Evolutionary conservation across 2,113 vertebrate genomes (phyloP).

Genomic region (Oreocharis arfaki): DNA sequence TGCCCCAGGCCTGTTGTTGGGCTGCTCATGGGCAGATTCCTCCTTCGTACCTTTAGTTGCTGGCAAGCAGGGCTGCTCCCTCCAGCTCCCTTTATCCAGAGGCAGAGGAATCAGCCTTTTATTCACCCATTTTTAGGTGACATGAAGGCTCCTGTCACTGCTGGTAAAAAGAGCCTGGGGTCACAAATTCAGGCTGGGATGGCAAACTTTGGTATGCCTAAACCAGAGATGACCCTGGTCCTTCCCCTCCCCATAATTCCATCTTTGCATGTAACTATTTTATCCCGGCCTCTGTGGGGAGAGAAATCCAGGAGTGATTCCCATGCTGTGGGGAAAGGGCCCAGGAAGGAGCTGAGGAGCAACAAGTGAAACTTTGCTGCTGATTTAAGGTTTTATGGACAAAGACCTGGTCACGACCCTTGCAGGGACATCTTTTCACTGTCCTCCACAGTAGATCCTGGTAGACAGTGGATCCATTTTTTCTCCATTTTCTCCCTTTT

Average conservation of each 20-base stretch:
- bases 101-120: not conserved
- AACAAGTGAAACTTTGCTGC: not conserved
- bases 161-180: not conserved
- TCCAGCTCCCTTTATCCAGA: not conserved
- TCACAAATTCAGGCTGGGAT: not conserved
- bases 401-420: not conserved
- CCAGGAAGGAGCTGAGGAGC: not conserved
- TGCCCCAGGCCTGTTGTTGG: not conserved
- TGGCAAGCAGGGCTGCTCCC: not conserved
- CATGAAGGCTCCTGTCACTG: not conserved
- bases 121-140: not conserved
- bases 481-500: not conserved
- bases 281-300: not conserved
- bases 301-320: not conserved
- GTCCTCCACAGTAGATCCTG: not conserved
- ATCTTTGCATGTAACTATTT: not conserved
- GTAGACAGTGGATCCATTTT: not conserved
- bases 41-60: not conserved
- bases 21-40: not conserved
- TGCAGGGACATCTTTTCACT: not conserved
- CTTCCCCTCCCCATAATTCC: not conserved
- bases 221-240: not conserved
- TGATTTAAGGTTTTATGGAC: not conserved
- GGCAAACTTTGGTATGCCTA: not conserved
- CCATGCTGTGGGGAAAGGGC: not conserved